phyloP scores from a whole-genome alignment of 2,113 vertebrate species.

The Pungitius pungitius region DNA sequence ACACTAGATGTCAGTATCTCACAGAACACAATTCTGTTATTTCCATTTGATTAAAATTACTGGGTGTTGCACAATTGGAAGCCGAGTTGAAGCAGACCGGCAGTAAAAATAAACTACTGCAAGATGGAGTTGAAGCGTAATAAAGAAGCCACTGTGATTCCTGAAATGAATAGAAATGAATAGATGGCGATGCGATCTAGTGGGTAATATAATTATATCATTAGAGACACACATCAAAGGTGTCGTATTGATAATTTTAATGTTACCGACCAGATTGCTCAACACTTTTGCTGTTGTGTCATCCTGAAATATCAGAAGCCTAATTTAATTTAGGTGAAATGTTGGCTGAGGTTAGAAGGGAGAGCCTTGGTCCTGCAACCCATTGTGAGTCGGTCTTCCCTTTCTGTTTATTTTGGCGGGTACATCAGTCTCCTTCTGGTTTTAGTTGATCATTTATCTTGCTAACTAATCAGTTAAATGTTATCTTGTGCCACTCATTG shows the following conservation, averaged over 20 bases:
- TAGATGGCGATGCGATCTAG: too few species aligned
- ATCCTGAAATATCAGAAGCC: too few species aligned
- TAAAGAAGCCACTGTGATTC: too few species aligned
- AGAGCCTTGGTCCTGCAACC: background rate
- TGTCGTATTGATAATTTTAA: too few species aligned
- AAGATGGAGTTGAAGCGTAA: too few species aligned
- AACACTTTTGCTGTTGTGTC: too few species aligned
- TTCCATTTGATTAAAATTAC: background rate
- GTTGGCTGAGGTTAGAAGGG: background rate
- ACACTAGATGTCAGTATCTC: slow-evolving; percentile 59
- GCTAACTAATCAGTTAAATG: background rate
- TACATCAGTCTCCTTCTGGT: background rate
- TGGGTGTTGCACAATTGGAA: slow-evolving; percentile 1
- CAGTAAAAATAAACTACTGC: background rate
- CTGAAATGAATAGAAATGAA: too few species aligned
- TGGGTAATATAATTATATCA: too few species aligned
- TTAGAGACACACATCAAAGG: too few species aligned
- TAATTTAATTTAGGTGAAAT: background rate
- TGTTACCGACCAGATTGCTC: too few species aligned
- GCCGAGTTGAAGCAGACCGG: background rate
- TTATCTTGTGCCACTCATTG: background rate
- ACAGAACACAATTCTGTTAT: background rate
- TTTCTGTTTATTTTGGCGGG: too few species aligned
- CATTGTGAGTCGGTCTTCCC: background rate
- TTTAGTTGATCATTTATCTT: background rate